Evolutionary conservation across 2,113 vertebrate species (phyloP).

Genomic region (Salvator merianae): DNA sequence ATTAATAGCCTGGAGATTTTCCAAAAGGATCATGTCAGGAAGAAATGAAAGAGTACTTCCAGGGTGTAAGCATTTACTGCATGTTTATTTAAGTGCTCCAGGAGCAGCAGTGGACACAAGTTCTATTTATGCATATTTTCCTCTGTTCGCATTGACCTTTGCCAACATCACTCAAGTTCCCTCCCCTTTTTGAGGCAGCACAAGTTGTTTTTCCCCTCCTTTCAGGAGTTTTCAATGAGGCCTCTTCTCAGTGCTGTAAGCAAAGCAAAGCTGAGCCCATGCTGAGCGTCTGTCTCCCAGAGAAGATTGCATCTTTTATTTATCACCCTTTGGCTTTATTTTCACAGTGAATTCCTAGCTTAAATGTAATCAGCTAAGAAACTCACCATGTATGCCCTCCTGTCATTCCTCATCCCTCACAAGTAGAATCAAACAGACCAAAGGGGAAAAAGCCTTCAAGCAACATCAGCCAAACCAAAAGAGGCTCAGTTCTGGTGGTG

Average conservation of each 20-base stretch:
- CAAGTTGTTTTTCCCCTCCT: conserved; percentile 58
- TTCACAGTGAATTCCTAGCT: conserved; percentile 94
- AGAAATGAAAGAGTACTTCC: conserved; percentile 40
- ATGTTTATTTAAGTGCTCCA: conserved; percentile 38
- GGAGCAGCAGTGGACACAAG: conserved; percentile 55
- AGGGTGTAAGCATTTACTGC: conserved; percentile 49
- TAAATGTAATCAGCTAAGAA: conserved; percentile 96
- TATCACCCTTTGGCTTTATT: conserved; percentile 92
- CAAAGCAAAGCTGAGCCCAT: conserved; percentile 77
- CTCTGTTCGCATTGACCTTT: conserved; percentile 47
- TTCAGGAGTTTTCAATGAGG: conserved; percentile 70
- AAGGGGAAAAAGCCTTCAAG: conserved; percentile 45
- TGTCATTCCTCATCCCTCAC: conserved; percentile 91
- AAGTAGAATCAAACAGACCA: conserved; percentile 80
- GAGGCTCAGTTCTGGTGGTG: conserved; percentile 19
- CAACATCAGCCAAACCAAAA: conserved; percentile 62
- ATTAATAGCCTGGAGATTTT: conserved; percentile 9
- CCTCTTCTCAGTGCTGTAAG: conserved; percentile 76
- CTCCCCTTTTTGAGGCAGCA: conserved; percentile 42
- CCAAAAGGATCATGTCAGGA: conserved; percentile 32
- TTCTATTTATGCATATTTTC: conserved; percentile 41
- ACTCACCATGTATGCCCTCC: conserved; percentile 88
- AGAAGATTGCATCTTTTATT: conserved; percentile 98
- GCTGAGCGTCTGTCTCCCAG: conserved; percentile 76
- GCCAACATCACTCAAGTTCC: conserved; percentile 57